A percentile compares a stretch with the other conserved stretches of the same genome.
Evolutionary conservation across 2,113 vertebrate genomes (phyloP).

Genomic region (Cynoglossus semilaevis): DNA sequence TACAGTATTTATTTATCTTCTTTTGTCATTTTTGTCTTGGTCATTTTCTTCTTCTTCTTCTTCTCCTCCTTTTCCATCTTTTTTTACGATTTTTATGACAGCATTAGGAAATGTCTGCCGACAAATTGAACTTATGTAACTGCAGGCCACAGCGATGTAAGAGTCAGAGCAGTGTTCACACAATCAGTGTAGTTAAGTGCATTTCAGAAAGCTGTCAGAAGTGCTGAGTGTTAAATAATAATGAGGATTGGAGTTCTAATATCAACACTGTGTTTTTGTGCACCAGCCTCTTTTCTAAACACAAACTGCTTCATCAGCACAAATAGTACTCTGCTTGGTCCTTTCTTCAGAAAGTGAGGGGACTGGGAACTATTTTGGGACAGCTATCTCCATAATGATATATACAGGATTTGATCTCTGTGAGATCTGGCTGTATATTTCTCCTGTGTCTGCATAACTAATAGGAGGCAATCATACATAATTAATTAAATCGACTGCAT

Average conservation of each 20-base stretch:
- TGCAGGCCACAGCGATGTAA: too few species aligned
- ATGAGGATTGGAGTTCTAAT: conserved; percentile 4
- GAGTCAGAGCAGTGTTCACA: too few species aligned
- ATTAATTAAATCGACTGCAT: conserved; percentile 11
- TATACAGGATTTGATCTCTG: conserved; percentile 35
- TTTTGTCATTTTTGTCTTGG: too few species aligned
- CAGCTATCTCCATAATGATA: conserved; percentile 6
- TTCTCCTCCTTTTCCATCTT: too few species aligned
- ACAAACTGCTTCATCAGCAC: conserved; percentile 17
- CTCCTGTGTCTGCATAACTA: conserved; percentile 35
- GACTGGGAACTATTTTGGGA: conserved; percentile 13
- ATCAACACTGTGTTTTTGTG: conserved; percentile 4
- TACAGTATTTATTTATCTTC: too few species aligned
- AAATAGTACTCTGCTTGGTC: background rate
- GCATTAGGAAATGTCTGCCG: too few species aligned
- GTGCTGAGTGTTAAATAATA: conserved; percentile 34
- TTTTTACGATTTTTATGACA: too few species aligned
- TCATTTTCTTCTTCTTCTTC: too few species aligned
- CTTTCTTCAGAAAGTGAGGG: background rate
- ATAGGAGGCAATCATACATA: conserved; percentile 20
- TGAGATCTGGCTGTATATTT: conserved; percentile 21
- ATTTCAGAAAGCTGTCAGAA: conserved; percentile 17
- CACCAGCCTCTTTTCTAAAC: conserved; percentile 1
- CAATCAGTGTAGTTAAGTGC: background rate
- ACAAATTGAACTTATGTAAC: too few species aligned